Evolutionary conservation across 1,140 invertebrate species (phyloP).

Genomic region (Drosophila insularis): DNA sequence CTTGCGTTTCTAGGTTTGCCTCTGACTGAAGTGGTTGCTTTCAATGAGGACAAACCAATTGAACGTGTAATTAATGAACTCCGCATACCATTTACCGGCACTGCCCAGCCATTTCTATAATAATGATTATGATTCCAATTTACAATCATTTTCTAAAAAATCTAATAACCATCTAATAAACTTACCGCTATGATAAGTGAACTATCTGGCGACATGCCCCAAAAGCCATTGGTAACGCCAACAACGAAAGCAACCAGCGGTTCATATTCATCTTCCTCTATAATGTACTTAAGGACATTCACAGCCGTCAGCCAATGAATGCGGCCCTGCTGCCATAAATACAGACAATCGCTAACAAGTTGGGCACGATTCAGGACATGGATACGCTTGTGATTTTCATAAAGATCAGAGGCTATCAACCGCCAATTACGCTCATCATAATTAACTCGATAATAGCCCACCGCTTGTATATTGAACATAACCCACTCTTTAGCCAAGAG

Average conservation of each 20-base stretch:
- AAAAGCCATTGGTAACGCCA: slow-evolving; percentile 36
- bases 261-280: slow-evolving; percentile 43
- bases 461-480: slow-evolving; percentile 84
- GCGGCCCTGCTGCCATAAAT: slow-evolving; percentile 80
- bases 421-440: slow-evolving; percentile 88
- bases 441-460: slow-evolving; percentile 88
- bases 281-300: slow-evolving; percentile 38
- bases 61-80: slow-evolving; percentile 51
- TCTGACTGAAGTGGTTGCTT: neutral
- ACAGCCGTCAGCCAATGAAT: slow-evolving; percentile 22
- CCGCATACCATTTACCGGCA: slow-evolving; percentile 43
- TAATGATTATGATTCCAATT: slow-evolving; percentile 4
- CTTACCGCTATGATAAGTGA: slow-evolving; percentile 32
- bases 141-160: neutral
- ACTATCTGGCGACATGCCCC: slow-evolving; percentile 33
- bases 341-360: slow-evolving; percentile 89
- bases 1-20: slow-evolving; percentile 5
- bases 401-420: slow-evolving; percentile 84
- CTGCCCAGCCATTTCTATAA: slow-evolving; percentile 40
- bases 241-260: slow-evolving; percentile 39
- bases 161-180: neutral
- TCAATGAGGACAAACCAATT: slow-evolving; percentile 32
- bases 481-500: slow-evolving; percentile 83
- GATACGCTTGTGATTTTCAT: slow-evolving; percentile 83
- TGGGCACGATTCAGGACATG: slow-evolving; percentile 89